These are phyloP conservation scores for Pollenia griseotomentosa DNA, from an alignment of 2,888 invertebrate genomes.

Conservation along the genomic window DNA sequence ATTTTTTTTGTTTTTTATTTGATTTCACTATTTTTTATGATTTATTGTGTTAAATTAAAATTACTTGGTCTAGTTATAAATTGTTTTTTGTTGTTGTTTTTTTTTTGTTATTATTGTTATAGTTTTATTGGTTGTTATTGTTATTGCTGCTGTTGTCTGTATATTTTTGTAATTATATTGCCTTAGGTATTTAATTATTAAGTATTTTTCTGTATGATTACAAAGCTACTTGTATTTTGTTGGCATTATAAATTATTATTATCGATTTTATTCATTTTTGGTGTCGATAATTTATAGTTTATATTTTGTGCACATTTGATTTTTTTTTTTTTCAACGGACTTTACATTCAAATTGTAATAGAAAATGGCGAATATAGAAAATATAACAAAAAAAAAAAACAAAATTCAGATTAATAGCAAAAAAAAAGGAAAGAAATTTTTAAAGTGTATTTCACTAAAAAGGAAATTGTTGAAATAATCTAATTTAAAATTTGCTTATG, in stretches of 20 bases:
- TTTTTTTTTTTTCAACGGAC: neutral
- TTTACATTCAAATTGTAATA: too few relatives aligned
- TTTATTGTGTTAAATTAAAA: conserved; percentile 65
- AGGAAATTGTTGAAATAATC: too few relatives aligned
- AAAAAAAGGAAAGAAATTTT: too few relatives aligned
- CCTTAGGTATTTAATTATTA: conserved; percentile 67
- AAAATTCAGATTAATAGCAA: too few relatives aligned
- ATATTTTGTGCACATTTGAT: neutral
- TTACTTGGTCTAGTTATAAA: conserved; percentile 65
- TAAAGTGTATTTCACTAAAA: too few relatives aligned
- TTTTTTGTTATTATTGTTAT: conserved; percentile 31
- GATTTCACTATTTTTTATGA: conserved; percentile 23
- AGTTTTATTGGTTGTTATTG: conserved; percentile 30
- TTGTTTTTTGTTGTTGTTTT: conserved; percentile 5
- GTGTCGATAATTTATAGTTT: conserved; percentile 67
- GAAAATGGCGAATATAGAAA: too few relatives aligned
- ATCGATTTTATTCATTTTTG: conserved; percentile 62
- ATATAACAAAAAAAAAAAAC: too few relatives aligned
- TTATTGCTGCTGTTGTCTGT: conserved; percentile 21
- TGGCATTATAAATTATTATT: conserved; percentile 69
- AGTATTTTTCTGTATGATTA: conserved; percentile 52
- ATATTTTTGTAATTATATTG: conserved; percentile 61
- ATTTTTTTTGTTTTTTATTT: conserved; percentile 20
- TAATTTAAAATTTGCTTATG: too few relatives aligned
- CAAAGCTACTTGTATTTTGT: conserved; percentile 71